Base-by-base conservation (phyloP, 2,888 invertebrate genomes). In the Tenthredo amoena region DNA sequence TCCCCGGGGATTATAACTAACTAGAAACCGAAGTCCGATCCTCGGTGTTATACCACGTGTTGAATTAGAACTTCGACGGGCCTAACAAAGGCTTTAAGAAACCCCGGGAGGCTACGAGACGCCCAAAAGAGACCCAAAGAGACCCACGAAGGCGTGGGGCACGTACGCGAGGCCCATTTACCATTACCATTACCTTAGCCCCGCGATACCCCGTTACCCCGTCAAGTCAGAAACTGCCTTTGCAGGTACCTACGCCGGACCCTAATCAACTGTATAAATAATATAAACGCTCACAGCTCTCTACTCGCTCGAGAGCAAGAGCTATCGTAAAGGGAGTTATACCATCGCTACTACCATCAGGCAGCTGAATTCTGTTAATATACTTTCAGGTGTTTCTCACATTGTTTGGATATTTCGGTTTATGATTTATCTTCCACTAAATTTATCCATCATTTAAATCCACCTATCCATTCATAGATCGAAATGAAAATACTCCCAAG, bases 201-300 rank as follows among this genome's bases (percentile, higher is more conserved):
- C 68, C 65, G 65, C 62, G 62, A 26, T 58, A 15, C 77, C 55
- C 34, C 77, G 26, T 15, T 43, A 1, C 34, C 26, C 50, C 62
- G n/a, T 68, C 31, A 68, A 83, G 68, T 31, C 68, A 47, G 47
- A 83, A 83, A 83, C 83, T 83, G 43, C 83, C 83, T 83, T 47
- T 68, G 71, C 83, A 83, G 83, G 83, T 83, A 83, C 83, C 83
- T 43, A 50, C 83, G 83, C 83, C 81, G 83, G 83, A 83, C 83
- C 83, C 83, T 83, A 83, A 83, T 83, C 83, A 83, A 83, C 83
- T 83, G 83, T 83, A 83, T 83, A 83, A 83, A 83, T 83, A 83
- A 83, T 83, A 83, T 83, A 83, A 83, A 83, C 83, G 83, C 83
- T 83, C 83, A 83, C 83, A 68, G 68, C 83, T 65, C 82, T n/a